phyloP scores from a whole-genome alignment of 1,140 invertebrate species.

The Onthophagus taurus region DNA sequence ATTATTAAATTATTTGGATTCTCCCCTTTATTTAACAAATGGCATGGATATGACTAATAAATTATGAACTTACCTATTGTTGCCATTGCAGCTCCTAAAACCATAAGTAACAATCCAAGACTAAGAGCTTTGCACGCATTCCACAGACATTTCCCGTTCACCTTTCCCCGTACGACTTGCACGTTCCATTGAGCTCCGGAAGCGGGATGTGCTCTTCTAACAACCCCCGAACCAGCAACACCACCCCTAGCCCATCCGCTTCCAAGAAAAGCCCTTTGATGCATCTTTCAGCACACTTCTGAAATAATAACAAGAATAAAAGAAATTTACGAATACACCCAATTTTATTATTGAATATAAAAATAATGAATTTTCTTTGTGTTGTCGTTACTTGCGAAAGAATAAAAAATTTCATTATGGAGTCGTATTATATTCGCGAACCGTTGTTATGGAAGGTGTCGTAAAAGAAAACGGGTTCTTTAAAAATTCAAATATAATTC shows the following conservation, averaged over 20 bases:
- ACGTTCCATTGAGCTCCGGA: slow-evolving; percentile 63
- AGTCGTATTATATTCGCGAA: no score
- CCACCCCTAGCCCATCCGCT: slow-evolving; percentile 70
- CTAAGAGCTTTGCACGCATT: slow-evolving; percentile 81
- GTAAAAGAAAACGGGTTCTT: no score
- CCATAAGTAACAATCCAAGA: slow-evolving; percentile 71
- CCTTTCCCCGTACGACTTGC: slow-evolving; percentile 69
- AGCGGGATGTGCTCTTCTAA: slow-evolving; percentile 54
- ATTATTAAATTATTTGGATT: no score
- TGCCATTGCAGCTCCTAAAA: slow-evolving; percentile 80
- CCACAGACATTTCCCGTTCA: slow-evolving; percentile 79
- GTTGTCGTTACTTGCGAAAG: no score
- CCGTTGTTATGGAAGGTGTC: no score
- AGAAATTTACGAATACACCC: background rate
- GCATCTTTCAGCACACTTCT: slow-evolving; percentile 18
- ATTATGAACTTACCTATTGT: slow-evolving; percentile 59
- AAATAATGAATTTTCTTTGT: no score
- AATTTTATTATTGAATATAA: background rate
- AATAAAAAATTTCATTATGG: no score
- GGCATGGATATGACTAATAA: background rate
- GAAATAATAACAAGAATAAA: background rate
- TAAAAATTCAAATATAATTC: no score
- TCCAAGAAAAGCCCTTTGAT: slow-evolving; percentile 31
- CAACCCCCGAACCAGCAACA: slow-evolving; percentile 56
- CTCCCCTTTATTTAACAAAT: no score